Base-by-base conservation (phyloP, 2,888 invertebrate genomes). In the Pedicia rivosa region DNA sequence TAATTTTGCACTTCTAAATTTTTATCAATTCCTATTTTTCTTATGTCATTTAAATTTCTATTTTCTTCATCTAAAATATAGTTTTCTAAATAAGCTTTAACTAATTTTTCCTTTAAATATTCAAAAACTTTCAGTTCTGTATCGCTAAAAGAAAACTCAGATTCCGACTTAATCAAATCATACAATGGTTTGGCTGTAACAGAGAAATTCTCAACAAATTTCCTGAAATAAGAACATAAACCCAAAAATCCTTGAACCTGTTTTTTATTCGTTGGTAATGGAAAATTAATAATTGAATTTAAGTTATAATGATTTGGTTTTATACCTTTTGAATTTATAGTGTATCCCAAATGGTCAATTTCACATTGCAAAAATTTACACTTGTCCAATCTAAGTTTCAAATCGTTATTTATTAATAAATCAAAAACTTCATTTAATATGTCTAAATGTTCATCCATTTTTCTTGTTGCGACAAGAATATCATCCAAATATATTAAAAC, bases 401-500 rank as follows among this genome's bases (percentile, higher is more conserved):
- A 28, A 10, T 6, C n/a, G 9, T 42, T 32, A 24, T 30, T 25
- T 3, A 15, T 1, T 16, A 38, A 19, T 8, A 32, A 36, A n/a
- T 42, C 17, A 12, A 47, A 13, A 7, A 45, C 45, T 34, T 32
- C 8, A 13, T 30, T 35, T 22, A 42, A 40, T 16, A 38, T 38
- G 14, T 39, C 20, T 16, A 43, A 30, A 37, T 47, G 45, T 35
- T 45, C 43, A 10, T 40, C 31, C 24, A 46, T 36, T 35, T 39
- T 30, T 17, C 41, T 31, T 5, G 44, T 44, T 9, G 42, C 42
- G 5, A 47, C 42, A 20, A 48, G 17, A 13, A 50, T 41, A 33
- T 49, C 48, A 33, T 49, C 48, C 32, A 50, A 38, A 42, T 48
- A 48, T 25, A 46, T 44, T 7, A 35, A 22, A 20, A 43, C 37